Conservation (phyloP, 2,888 invertebrate species). For the Hypselothyrea guttata region DNA sequence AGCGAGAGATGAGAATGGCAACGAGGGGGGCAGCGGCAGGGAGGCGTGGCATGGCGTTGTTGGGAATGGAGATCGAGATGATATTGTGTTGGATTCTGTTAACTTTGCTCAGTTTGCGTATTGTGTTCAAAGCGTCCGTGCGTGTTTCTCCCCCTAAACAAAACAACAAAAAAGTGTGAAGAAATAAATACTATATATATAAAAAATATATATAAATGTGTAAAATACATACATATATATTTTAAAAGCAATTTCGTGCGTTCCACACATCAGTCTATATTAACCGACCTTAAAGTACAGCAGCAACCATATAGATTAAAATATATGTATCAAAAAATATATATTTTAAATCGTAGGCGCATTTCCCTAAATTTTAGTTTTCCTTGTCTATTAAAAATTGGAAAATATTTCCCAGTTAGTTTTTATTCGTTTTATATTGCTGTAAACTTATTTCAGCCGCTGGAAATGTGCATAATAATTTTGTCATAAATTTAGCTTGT, state of each 20-base stretch:
- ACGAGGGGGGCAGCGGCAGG: too few relatives aligned
- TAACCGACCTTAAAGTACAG: conserved; percentile 19
- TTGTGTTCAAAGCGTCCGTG: conserved; percentile 30
- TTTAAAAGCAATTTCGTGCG: conserved; percentile 11
- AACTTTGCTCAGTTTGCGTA: conserved; percentile 34
- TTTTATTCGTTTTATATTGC: neutral
- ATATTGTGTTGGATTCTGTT: conserved; percentile 23
- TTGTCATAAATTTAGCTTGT: conserved; percentile 1
- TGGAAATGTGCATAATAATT: neutral
- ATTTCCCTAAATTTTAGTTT: too few relatives aligned
- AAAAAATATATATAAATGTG: conserved; percentile 4
- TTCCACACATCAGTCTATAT: conserved; percentile 3
- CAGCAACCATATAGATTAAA: conserved; percentile 6
- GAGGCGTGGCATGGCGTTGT: too few relatives aligned
- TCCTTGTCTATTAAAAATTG: too few relatives aligned
- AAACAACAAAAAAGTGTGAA: conserved; percentile 13
- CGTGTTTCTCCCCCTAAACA: conserved; percentile 17
- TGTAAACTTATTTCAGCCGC: conserved; percentile 9
- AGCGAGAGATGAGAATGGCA: too few relatives aligned
- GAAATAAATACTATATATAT: conserved; percentile 1
- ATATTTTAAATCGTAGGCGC: conserved; percentile 8
- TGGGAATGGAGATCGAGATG: neutral
- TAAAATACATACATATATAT: conserved; percentile 5
- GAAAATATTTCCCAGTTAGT: too few relatives aligned
- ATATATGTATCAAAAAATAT: conserved; percentile 5